Conservation (phyloP, 1,140 invertebrate species). For the Melitaea cinxia region DNA sequence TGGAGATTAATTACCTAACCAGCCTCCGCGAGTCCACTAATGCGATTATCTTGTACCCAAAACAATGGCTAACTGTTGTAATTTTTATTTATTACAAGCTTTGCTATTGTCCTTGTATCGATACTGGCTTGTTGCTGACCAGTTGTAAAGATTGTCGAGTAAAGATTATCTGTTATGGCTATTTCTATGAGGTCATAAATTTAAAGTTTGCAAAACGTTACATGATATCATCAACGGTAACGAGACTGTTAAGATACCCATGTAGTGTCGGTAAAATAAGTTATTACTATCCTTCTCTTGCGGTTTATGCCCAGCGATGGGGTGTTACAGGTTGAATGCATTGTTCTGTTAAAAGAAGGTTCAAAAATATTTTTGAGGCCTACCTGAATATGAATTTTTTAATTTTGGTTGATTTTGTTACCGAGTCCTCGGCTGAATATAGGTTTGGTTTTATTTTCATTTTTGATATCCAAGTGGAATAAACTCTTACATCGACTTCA, state of each 20-base stretch:
- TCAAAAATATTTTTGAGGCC: no score
- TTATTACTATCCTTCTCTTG: no score
- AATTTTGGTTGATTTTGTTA: no score
- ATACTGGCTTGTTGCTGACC: conserved; percentile 15
- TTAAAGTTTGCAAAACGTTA: neutral
- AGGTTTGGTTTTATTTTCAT: no score
- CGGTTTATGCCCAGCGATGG: no score
- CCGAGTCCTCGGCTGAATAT: no score
- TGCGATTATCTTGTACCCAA: conserved; percentile 72
- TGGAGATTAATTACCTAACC: conserved; percentile 64
- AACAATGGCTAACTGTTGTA: conserved; percentile 55
- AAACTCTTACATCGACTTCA: no score
- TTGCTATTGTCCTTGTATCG: conserved; percentile 20
- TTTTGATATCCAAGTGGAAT: no score
- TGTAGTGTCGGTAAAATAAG: no score
- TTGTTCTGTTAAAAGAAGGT: no score
- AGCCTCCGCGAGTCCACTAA: conserved; percentile 58
- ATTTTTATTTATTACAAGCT: conserved; percentile 59
- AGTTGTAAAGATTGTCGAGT: neutral
- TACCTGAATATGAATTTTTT: no score
- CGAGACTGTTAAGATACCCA: neutral
- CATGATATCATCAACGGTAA: neutral
- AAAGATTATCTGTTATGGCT: neutral
- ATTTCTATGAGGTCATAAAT: neutral
- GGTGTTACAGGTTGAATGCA: no score